These are phyloP conservation scores for Penaeus indicus DNA, from an alignment of 1,140 invertebrate species.

Conservation along the genomic window DNA sequence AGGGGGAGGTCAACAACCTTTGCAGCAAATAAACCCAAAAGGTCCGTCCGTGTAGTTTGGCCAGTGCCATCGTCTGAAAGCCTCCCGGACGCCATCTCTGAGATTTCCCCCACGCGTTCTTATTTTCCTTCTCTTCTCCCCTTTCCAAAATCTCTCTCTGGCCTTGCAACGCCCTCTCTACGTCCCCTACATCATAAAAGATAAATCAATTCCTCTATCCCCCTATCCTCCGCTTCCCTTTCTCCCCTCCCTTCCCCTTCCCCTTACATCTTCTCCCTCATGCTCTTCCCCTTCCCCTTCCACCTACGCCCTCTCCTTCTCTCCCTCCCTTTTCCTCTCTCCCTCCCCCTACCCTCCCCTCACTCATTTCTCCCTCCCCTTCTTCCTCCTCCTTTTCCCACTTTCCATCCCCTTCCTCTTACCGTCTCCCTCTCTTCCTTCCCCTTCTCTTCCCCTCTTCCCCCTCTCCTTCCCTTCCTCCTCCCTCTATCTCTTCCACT, in stretches of 20 bases:
- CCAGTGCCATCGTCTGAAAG: no score
- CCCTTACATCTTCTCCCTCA: background rate
- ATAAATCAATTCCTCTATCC: background rate
- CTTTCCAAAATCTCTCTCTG: background rate
- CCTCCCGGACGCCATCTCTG: no score
- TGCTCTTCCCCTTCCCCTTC: background rate
- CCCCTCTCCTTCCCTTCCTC: no score
- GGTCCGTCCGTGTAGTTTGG: no score
- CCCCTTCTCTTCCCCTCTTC: slow-evolving; percentile 16
- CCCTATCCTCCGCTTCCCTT: background rate
- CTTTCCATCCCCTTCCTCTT: background rate
- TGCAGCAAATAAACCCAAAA: no score
- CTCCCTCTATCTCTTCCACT: no score
- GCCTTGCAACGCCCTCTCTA: background rate
- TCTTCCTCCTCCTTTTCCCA: background rate
- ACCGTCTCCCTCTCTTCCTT: background rate
- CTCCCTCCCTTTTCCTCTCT: background rate
- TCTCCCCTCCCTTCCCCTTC: background rate
- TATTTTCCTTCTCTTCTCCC: background rate
- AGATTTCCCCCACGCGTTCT: background rate
- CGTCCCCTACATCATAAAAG: background rate
- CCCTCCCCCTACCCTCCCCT: background rate
- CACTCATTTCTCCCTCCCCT: background rate
- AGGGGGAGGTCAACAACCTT: no score
- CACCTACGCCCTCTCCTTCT: background rate